These are phyloP conservation scores for Poecilia latipinna DNA, from an alignment of 2,113 vertebrate species.

Conservation along the genomic window DNA sequence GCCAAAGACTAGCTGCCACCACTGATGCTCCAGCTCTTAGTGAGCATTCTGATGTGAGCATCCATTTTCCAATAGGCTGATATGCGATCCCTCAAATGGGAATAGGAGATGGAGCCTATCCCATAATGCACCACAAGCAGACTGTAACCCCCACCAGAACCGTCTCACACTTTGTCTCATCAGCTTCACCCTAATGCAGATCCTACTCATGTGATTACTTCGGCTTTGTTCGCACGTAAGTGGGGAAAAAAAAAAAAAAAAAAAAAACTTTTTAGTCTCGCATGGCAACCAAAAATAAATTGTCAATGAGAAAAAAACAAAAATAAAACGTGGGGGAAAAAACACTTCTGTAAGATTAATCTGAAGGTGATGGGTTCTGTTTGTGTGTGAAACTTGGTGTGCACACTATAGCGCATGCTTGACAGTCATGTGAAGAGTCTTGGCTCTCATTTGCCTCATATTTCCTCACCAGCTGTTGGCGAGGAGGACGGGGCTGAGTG, in stretches of 20 bases:
- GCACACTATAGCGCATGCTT: slow-evolving; percentile 9
- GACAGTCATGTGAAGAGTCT: slow-evolving; percentile 68
- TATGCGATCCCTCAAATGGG: slow-evolving; percentile 65
- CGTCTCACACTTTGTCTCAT: slow-evolving; percentile 33
- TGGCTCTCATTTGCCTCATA: slow-evolving; percentile 46
- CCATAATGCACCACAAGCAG: slow-evolving; percentile 62
- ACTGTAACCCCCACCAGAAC: slow-evolving; percentile 41
- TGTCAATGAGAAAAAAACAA: slow-evolving; percentile 3
- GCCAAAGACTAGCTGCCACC: slow-evolving; percentile 1
- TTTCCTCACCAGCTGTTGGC: slow-evolving; percentile 33
- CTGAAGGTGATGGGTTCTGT: slow-evolving; percentile 26
- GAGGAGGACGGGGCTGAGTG: slow-evolving; percentile 9
- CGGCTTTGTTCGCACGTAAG: slow-evolving; percentile 4
- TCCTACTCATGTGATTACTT: slow-evolving; percentile 42
- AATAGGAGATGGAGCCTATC: slow-evolving; percentile 35
- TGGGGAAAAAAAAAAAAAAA: background rate
- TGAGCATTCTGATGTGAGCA: slow-evolving; percentile 41
- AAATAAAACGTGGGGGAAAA: slow-evolving; percentile 2
- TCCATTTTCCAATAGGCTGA: slow-evolving; percentile 66
- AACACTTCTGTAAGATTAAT: slow-evolving; percentile 1
- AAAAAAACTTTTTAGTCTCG: slow-evolving; percentile 3
- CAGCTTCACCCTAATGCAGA: slow-evolving; percentile 33
- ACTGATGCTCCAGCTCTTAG: slow-evolving; percentile 12
- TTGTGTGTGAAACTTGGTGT: background rate
- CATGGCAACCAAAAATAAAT: slow-evolving; percentile 10